Evolutionary conservation across 2,888 invertebrate species (phyloP), one percentile per base, ranked within the genome.

Genomic region (Vanessa cardui): DNA sequence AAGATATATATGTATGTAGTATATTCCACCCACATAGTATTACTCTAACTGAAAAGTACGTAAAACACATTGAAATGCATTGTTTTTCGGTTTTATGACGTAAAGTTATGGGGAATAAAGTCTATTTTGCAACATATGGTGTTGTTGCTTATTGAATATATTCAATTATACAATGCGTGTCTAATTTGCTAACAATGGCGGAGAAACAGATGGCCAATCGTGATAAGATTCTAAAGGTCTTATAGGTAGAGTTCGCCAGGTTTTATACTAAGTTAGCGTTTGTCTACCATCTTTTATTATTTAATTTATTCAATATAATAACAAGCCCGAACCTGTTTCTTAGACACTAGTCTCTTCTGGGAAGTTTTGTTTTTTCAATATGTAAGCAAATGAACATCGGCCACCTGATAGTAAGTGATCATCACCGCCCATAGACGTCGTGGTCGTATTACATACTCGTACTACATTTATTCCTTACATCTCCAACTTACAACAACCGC

Each of bases 1-100:
- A 69, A 75, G 71, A 72, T 71, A 66, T n/a, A 20, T 1, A 33
- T 59, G 31, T 33, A 31, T 59, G 31, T 33, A 26, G 18, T 20
- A 16, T 0, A 46, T 20, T 49, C 49, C 26, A 33, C 26, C 45
- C 56, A 61, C 56, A 56, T 66, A 65, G 4, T 1, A 6, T 50
- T 26, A 50, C 12, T 50, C 50, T 50, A 49, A 49, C n/a, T 49
- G 18, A 49, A 49, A 15, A 12, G 0, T 9, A 50, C 26, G 50
- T 50, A 20, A 5, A 8, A 9, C 7, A 20, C 7, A 20, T 50
- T 21, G 6, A 21, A 20, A 50, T 21, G 15, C 12, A 1, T 39
- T 15, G 9, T 8, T 15, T n/a, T 54, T 8, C 15, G 21, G 4
- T 21, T 26, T 9, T 31, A 39, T 39, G 3, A 39, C 12, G 12